phyloP scores from a whole-genome alignment of 2,888 invertebrate genomes.

The Diaphora mendica region DNA sequence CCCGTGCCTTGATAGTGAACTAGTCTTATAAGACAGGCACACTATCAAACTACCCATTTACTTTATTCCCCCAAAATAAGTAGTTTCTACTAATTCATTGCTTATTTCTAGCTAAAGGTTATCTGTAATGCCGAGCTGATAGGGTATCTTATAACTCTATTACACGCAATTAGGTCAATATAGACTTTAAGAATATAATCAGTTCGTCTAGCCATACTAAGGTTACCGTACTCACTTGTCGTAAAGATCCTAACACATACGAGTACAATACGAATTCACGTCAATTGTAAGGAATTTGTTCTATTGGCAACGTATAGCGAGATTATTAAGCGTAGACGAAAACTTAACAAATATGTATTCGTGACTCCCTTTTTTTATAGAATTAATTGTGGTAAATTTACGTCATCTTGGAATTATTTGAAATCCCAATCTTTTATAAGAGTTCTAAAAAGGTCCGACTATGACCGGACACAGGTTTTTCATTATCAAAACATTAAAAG shows the following conservation, averaged over 20 bases:
- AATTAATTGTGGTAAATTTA: too few species aligned
- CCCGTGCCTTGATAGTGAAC: neutral
- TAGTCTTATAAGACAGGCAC: neutral
- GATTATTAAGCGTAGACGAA: neutral
- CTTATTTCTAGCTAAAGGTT: neutral
- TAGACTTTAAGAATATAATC: neutral
- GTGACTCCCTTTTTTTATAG: neutral
- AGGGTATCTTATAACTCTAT: neutral
- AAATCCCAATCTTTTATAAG: neutral
- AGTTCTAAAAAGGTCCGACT: neutral
- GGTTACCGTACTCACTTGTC: constrained; percentile 1
- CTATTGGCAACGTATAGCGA: neutral
- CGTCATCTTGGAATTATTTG: neutral
- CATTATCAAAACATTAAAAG: neutral
- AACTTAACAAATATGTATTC: neutral
- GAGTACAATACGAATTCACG: neutral
- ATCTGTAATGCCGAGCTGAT: neutral
- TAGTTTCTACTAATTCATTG: too few species aligned
- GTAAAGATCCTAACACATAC: neutral
- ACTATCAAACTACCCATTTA: neutral
- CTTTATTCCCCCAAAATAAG: neutral
- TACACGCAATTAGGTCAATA: neutral
- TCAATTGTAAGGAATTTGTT: neutral
- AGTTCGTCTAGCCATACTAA: neutral
- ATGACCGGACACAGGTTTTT: neutral